Conservation (phyloP, 2,113 vertebrate genomes). For the Ictidomys tridecemlineatus region DNA sequence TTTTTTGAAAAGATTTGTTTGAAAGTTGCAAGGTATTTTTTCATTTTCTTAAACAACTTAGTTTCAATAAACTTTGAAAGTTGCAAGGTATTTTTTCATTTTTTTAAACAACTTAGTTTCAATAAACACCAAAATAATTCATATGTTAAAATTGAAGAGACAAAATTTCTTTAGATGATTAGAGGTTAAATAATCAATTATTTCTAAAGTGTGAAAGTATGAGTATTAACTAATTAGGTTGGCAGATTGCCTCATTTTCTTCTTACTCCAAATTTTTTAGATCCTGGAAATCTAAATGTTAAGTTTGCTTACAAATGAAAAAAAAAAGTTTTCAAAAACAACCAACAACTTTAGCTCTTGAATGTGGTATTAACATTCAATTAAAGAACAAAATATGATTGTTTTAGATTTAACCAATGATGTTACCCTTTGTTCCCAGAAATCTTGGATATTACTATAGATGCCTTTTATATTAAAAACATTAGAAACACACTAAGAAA, state of each 20-base stretch:
- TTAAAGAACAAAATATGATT: background rate
- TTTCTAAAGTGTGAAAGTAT: background rate
- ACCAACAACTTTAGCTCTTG: background rate
- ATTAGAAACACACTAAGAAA: slow-evolving; percentile 32
- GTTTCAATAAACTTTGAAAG: background rate
- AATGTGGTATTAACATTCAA: slow-evolving; percentile 19
- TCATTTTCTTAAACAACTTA: background rate
- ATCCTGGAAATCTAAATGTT: slow-evolving; percentile 18
- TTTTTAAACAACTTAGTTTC: background rate
- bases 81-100: background rate
- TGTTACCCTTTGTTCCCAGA: background rate
- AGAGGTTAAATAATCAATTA: background rate
- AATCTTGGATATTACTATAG: slow-evolving; percentile 38
- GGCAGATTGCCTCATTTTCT: background rate
- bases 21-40: background rate
- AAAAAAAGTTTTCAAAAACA: background rate
- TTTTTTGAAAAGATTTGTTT: too few relatives aligned
- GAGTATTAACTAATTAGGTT: background rate
- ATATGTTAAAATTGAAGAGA: background rate
- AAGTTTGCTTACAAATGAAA: background rate
- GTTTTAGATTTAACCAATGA: slow-evolving; percentile 32
- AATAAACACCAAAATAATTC: background rate
- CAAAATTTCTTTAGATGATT: slow-evolving; percentile 15
- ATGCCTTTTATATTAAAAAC: slow-evolving; percentile 54
- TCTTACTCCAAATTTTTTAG: background rate